These are phyloP conservation scores for Platyura marginata DNA, from an alignment of 1,140 invertebrate genomes.

Conservation along the genomic window DNA sequence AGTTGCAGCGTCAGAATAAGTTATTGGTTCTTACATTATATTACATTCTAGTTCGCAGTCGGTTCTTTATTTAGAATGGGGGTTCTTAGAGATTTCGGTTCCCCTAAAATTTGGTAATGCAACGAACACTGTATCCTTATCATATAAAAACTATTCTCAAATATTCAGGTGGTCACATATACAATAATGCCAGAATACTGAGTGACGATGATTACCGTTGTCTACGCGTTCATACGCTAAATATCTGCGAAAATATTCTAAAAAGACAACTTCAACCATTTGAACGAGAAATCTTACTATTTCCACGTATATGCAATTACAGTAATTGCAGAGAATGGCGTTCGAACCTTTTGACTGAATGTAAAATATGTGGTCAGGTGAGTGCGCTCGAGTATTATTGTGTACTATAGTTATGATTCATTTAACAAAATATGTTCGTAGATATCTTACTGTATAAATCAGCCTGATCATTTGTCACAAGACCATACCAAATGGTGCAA, in stretches of 20 bases:
- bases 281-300: constrained; percentile 47
- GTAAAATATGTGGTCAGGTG: constrained; percentile 34
- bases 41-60: no score
- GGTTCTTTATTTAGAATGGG: no score
- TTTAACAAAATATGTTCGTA: constrained; percentile 16
- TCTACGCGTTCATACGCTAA: constrained; percentile 37
- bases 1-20: no score
- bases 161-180: constrained; percentile 25
- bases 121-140: not conserved
- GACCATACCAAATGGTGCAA: constrained; percentile 30
- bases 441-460: constrained; percentile 28
- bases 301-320: constrained; percentile 37
- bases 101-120: not conserved
- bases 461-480: constrained; percentile 25
- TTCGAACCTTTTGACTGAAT: constrained; percentile 27
- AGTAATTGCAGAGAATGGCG: constrained; percentile 29
- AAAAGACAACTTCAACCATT: constrained; percentile 35
- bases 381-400: constrained; percentile 22
- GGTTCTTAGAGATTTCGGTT: not conserved
- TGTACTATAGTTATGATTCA: no score
- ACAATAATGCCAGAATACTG: constrained; percentile 29
- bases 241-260: constrained; percentile 33
- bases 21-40: no score
- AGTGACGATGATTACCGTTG: constrained; percentile 35
- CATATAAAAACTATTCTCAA: not conserved